Evolutionary conservation across 2,888 invertebrate species (phyloP).

Genomic region (Pyrrhosoma nymphula): DNA sequence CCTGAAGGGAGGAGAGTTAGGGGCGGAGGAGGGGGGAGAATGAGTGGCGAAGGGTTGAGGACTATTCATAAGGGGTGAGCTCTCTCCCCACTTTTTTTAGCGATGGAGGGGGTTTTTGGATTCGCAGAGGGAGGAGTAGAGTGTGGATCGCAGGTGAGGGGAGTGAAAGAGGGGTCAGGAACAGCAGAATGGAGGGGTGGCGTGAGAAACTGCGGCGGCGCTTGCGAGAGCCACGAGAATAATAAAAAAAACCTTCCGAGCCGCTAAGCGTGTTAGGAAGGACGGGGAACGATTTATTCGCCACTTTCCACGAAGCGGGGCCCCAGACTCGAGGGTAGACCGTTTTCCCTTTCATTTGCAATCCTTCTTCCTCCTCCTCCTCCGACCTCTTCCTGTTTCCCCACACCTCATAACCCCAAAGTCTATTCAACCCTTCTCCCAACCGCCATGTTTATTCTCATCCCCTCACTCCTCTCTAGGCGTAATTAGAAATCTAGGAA

Average conservation of each 20-base stretch:
- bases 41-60: background rate
- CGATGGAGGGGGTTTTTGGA: background rate
- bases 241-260: background rate
- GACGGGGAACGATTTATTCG: slow-evolving; percentile 1
- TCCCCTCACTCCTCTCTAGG: background rate
- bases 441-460: background rate
- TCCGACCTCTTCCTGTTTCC: background rate
- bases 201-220: background rate
- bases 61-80: background rate
- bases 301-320: slow-evolving; percentile 7
- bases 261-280: background rate
- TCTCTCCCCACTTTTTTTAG: background rate
- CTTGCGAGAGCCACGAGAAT: background rate
- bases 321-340: background rate
- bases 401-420: background rate
- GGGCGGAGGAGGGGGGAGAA: background rate
- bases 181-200: background rate
- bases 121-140: background rate
- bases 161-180: background rate
- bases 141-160: background rate
- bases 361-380: background rate
- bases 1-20: background rate
- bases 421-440: background rate
- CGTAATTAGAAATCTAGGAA: no score
- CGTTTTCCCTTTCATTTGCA: slow-evolving; percentile 15